Conservation (phyloP, 2,888 invertebrate genomes). For the Tiphia femorata region DNA sequence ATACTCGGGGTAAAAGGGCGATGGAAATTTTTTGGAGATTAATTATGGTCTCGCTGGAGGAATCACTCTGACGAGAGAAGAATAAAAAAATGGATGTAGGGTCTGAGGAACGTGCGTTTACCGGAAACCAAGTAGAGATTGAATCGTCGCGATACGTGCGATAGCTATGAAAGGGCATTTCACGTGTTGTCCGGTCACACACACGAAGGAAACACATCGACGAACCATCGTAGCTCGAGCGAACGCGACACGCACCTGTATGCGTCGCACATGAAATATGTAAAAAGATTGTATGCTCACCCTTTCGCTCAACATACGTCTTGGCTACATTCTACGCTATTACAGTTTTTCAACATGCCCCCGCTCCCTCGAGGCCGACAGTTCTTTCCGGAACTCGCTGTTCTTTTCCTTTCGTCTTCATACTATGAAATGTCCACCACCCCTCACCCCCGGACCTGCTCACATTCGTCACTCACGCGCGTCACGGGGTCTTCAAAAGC, state of each 20-base stretch:
- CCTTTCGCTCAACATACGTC: constrained; percentile 42
- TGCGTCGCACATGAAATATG: constrained; percentile 56
- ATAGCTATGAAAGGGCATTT: constrained; percentile 4
- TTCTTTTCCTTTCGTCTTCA: neutral
- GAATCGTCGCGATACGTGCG: constrained; percentile 20
- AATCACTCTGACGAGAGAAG: no score
- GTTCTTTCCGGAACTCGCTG: constrained; percentile 9
- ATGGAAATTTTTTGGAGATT: no score
- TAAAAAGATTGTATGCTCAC: constrained; percentile 47
- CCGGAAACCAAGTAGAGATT: constrained; percentile 14
- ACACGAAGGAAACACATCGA: neutral
- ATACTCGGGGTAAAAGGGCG: no score
- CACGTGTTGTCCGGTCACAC: constrained; percentile 7
- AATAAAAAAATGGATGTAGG: constrained; percentile 10
- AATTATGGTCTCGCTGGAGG: no score
- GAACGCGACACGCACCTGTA: constrained; percentile 45
- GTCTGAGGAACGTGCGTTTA: neutral
- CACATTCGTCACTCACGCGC: no score
- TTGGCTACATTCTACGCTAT: constrained; percentile 39
- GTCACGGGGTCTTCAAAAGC: no score
- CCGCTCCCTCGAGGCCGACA: neutral
- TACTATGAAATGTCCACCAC: no score
- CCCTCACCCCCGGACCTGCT: no score
- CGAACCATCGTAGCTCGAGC: constrained; percentile 2
- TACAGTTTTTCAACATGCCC: constrained; percentile 24